A percentile compares a stretch with the other conserved stretches of the same genome.
phyloP scores from a whole-genome alignment of 2,113 vertebrate genomes.

The Scartelaos histophorus region DNA sequence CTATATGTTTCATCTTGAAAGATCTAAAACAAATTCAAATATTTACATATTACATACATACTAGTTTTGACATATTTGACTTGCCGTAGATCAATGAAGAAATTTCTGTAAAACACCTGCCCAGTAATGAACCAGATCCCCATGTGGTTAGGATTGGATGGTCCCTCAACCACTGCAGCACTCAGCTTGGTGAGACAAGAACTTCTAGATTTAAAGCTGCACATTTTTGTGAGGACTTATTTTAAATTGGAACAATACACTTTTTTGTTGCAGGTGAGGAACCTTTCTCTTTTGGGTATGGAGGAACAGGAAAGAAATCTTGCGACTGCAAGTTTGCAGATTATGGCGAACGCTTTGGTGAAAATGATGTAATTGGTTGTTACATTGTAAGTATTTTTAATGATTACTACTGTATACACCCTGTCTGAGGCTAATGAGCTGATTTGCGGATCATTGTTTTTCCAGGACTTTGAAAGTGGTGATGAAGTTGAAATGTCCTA shows the following conservation, averaged over 20 bases:
- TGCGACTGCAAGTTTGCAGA: conserved; percentile 84
- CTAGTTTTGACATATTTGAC: background rate
- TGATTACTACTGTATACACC: background rate
- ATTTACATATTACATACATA: background rate
- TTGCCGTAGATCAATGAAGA: conserved; percentile 85
- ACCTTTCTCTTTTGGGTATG: conserved; percentile 86
- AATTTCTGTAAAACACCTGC: conserved; percentile 88
- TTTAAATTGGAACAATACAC: background rate
- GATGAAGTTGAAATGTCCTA: conserved; percentile 84
- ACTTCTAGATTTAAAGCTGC: background rate
- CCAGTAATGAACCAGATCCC: conserved; percentile 85
- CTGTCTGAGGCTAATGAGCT: background rate
- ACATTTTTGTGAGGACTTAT: background rate
- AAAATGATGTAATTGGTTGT: conserved; percentile 90
- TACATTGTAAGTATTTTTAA: conserved; percentile 80
- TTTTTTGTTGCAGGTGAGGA: conserved; percentile 80
- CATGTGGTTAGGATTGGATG: conserved; percentile 90
- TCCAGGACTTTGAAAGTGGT: conserved; percentile 85
- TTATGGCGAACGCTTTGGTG: conserved; percentile 86
- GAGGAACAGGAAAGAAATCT: conserved; percentile 90
- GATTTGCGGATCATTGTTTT: background rate
- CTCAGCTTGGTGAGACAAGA: conserved; percentile 82
- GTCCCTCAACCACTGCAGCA: conserved; percentile 88
- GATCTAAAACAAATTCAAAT: too few species aligned
- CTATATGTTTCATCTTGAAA: too few species aligned